phyloP scores from a whole-genome alignment of 1,140 invertebrate genomes.

The Saxidomus purpurata region DNA sequence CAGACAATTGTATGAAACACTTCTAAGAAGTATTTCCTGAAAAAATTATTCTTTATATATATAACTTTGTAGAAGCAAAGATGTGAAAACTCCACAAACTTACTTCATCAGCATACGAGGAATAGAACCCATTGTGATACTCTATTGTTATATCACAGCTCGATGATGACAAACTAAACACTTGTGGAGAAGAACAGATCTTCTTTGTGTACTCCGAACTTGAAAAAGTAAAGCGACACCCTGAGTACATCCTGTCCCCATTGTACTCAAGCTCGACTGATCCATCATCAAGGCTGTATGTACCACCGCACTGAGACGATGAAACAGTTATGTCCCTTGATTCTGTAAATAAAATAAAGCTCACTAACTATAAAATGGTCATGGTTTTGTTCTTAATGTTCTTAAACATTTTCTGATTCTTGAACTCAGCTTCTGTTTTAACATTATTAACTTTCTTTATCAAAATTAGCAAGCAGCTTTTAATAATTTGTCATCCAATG shows the following conservation, averaged over 20 bases:
- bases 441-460: too few relatives aligned
- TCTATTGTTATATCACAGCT: background rate
- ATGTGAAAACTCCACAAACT: background rate
- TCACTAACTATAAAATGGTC: too few relatives aligned
- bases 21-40: too few relatives aligned
- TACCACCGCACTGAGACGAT: background rate
- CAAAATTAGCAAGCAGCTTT: too few relatives aligned
- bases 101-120: background rate
- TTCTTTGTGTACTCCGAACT: background rate
- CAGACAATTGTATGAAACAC: too few relatives aligned
- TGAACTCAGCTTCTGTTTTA: too few relatives aligned
- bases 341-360: background rate
- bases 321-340: background rate
- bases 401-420: too few relatives aligned
- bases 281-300: background rate
- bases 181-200: background rate
- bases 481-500: too few relatives aligned
- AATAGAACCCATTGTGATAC: background rate
- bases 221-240: background rate
- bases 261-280: background rate
- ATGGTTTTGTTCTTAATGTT: too few relatives aligned
- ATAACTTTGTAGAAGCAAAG: too few relatives aligned
- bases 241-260: background rate
- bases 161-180: background rate
- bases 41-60: too few relatives aligned